Conservation (phyloP, 2,113 vertebrate genomes). For the Castor canadensis region DNA sequence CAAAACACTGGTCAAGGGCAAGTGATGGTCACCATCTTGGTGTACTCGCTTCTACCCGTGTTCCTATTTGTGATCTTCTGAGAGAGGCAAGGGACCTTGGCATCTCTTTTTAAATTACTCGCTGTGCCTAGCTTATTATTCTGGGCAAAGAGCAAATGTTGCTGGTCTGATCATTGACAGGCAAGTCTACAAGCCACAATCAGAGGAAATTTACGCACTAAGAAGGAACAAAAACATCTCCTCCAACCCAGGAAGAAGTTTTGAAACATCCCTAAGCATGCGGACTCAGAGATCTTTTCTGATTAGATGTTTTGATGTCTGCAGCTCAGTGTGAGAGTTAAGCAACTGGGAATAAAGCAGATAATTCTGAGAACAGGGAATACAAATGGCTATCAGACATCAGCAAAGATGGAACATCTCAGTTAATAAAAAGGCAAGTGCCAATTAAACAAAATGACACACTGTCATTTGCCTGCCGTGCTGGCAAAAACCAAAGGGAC, state of each 20-base stretch:
- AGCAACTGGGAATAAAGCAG: neutral
- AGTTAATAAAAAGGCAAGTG: neutral
- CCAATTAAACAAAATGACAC: neutral
- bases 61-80: too few species aligned
- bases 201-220: neutral
- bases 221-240: neutral
- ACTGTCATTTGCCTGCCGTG: neutral
- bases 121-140: neutral
- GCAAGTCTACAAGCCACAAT: neutral
- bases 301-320: neutral
- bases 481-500: neutral
- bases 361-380: conserved; percentile 16
- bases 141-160: neutral
- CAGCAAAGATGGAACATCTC: neutral
- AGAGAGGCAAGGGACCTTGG: too few species aligned
- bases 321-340: neutral
- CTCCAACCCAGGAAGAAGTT: neutral
- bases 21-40: neutral
- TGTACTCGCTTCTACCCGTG: too few species aligned
- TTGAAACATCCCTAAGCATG: neutral
- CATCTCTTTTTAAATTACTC: neutral
- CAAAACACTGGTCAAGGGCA: neutral
- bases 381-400: neutral
- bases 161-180: neutral
- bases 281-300: neutral